Percentiles rank a stretch among this genome's conserved stretches.
Conservation (phyloP, 2,888 invertebrate species). For the Gandaritis pyraliata region DNA sequence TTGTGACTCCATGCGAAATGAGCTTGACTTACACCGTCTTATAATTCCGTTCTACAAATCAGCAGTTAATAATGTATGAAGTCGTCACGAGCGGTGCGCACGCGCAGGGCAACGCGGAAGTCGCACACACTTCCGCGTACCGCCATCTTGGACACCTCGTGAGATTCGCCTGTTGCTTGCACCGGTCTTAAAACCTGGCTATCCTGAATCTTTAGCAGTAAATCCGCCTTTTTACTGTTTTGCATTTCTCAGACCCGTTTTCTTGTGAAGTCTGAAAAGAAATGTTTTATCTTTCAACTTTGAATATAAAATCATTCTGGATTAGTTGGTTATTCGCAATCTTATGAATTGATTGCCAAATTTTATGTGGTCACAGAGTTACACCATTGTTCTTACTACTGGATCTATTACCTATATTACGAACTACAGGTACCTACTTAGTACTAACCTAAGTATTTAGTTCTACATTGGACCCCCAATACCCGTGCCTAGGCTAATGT, state of each 20-base stretch:
- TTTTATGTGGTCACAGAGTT: no score
- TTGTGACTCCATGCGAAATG: conserved; percentile 13
- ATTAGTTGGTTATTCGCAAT: no score
- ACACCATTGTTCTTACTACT: no score
- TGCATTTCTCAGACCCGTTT: background rate
- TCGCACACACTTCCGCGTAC: conserved; percentile 79
- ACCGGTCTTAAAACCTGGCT: conserved; percentile 34
- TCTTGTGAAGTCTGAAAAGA: background rate
- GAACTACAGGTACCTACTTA: background rate
- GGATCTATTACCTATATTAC: no score
- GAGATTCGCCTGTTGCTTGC: conserved; percentile 61
- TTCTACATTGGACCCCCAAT: conserved; percentile 32
- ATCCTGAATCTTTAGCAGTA: conserved; percentile 14
- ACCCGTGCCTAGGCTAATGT: conserved; percentile 37
- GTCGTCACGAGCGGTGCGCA: conserved; percentile 72
- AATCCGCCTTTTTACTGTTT: conserved; percentile 17
- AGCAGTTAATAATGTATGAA: conserved; percentile 69
- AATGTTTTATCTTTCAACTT: background rate
- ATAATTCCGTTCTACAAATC: conserved; percentile 58
- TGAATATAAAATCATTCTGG: background rate
- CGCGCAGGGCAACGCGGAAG: conserved; percentile 80
- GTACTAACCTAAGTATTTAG: background rate
- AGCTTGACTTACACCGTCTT: conserved; percentile 50
- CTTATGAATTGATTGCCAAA: background rate
- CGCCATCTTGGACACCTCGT: conserved; percentile 79